Conservation (phyloP, 2,113 vertebrate species). For the Phylloscopus trochilus region DNA sequence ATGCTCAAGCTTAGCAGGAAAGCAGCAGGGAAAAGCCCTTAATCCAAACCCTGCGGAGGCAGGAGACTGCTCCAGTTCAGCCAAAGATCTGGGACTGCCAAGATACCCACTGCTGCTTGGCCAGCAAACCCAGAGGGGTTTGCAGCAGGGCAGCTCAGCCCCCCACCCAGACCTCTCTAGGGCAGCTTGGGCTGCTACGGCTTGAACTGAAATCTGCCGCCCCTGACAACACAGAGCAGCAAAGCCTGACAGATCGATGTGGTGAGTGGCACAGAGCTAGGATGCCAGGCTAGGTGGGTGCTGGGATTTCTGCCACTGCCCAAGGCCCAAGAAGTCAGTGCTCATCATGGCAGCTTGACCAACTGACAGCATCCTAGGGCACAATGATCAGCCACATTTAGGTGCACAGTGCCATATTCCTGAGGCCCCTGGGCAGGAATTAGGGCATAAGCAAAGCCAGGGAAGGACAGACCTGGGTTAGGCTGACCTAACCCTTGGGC, state of each 20-base stretch:
- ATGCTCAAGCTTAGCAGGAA: background rate
- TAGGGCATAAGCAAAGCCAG: background rate
- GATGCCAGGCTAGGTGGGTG: background rate
- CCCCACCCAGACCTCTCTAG: background rate
- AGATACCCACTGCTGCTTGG: background rate
- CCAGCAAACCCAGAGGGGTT: background rate
- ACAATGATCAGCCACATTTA: slow-evolving; percentile 19
- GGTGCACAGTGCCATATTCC: background rate
- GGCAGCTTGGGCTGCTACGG: background rate
- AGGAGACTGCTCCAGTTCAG: background rate
- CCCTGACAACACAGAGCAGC: background rate
- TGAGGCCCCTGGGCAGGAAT: background rate
- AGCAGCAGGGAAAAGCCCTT: background rate
- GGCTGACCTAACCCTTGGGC: background rate
- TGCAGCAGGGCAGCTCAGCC: background rate
- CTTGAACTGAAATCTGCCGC: slow-evolving; percentile 25
- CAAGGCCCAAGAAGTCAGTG: slow-evolving; percentile 40
- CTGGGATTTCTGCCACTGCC: slow-evolving; percentile 23
- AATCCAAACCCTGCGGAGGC: background rate
- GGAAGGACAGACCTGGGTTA: background rate
- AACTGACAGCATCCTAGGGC: slow-evolving; percentile 18
- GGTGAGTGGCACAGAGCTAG: background rate
- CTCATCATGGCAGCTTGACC: background rate
- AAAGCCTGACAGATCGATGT: background rate
- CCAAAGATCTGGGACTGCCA: background rate